Base-by-base conservation (phyloP, 2,113 vertebrate genomes). In the Cavia aperea region DNA sequence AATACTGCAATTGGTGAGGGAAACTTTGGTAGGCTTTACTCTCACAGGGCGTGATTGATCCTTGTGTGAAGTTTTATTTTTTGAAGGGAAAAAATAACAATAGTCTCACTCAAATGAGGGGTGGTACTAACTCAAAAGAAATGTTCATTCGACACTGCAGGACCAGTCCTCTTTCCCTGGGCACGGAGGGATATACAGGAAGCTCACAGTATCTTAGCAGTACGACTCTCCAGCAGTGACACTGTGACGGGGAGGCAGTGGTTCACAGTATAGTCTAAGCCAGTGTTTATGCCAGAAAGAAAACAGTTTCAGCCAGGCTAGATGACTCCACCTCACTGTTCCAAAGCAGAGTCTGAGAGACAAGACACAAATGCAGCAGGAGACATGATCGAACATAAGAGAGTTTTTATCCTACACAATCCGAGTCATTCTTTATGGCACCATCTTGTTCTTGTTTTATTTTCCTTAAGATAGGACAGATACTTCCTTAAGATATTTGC, bases 121-220 rank as follows among this genome's bases (percentile, higher is more conserved):
- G 56, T 70, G 26, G 94, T 84, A 77, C 49, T 94, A 81, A 86
- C n/a, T 13, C 68, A 62, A 68, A 92, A 96, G 78, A 89, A 92
- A 94, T 82, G 90, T 65, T 72, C 87, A 31, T 68, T 91, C 70
- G 60, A 84, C 46, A 39, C 89, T 70, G 31, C 39, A 54, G 66
- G 89, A 58, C 70, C 65, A 92, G 0, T 84, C 70, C 56, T 77
- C 0, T 86, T 54, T 75, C 84, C 60, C 43, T 72, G 65, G 72
- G 92, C 73, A 49, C 39, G 39, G 43, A 79, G 31, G 63, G 43
- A 70, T 51, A 21, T 62, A 72, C 11, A 49, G n/a, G 90, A 86
- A 77, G 79, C 36, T 89, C 54, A n/a, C 39, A 51, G 63, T 11
- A 26, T 88, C 49, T 58, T 39, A 75, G 58, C n/a, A 23, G 16